Percentiles rank a stretch among this genome's conserved stretches.
These are phyloP conservation scores for Cydia pomonella DNA, from an alignment of 1,140 invertebrate genomes.

Conservation along the genomic window DNA sequence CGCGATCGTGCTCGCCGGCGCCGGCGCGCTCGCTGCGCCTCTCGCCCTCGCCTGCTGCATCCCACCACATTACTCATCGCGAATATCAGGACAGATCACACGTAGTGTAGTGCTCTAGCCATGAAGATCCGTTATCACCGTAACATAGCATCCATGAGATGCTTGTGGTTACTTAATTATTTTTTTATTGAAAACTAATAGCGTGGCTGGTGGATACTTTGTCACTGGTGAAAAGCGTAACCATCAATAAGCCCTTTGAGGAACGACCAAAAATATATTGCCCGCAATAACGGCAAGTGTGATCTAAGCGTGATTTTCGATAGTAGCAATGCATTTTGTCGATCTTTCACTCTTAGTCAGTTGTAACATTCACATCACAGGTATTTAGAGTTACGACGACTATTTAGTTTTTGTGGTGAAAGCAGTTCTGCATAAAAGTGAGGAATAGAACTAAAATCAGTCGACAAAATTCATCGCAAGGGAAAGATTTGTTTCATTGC, in stretches of 20 bases:
- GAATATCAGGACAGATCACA: conserved; percentile 5
- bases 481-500: not conserved
- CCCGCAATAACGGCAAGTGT: not conserved
- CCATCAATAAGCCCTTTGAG: not conserved
- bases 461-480: not conserved
- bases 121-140: not conserved
- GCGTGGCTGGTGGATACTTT: not conserved
- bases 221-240: not conserved
- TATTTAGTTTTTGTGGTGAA: not conserved
- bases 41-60: conserved; percentile 71
- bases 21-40: conserved; percentile 69
- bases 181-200: not conserved
- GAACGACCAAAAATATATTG: not conserved
- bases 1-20: conserved; percentile 71
- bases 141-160: not conserved
- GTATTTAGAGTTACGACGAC: not conserved
- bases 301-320: conserved; percentile 5
- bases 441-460: not conserved
- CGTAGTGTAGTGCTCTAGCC: not conserved
- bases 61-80: conserved; percentile 33
- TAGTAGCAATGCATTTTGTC: not conserved
- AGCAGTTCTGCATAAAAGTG: not conserved
- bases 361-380: not conserved
- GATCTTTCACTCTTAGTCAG: not conserved
- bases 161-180: not conserved